Percentiles rank a stretch among this genome's conserved stretches.
These are phyloP conservation scores for Phenganax marumi DNA, from an alignment of 92 coral and sea anemone genomes.

Conservation along the genomic window DNA sequence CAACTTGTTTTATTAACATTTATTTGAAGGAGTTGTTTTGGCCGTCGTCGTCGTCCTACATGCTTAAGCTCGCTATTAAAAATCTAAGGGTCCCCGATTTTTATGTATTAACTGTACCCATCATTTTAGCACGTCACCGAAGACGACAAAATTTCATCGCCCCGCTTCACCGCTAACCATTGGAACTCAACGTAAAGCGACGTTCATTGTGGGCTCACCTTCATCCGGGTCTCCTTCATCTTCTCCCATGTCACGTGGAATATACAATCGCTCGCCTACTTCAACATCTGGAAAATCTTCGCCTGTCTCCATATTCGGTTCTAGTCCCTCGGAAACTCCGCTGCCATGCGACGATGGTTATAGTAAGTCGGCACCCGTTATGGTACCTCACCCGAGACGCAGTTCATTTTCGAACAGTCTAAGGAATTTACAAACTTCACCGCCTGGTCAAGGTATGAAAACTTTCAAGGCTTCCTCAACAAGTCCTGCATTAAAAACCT, in stretches of 20 bases:
- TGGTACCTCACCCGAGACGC: constrained; percentile 42
- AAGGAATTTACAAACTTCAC: background rate
- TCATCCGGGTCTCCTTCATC: constrained; percentile 76
- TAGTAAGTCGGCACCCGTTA: constrained; percentile 41
- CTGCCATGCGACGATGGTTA: constrained; percentile 25
- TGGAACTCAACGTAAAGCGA: constrained; percentile 73
- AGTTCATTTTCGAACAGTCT: constrained; percentile 9
- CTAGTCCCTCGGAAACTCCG: constrained; percentile 3
- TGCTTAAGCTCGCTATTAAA: background rate
- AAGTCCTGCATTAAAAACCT: no score
- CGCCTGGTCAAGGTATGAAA: background rate
- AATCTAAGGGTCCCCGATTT: background rate
- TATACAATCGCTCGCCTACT: constrained; percentile 23
- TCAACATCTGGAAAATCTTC: constrained; percentile 27
- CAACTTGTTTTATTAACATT: no score
- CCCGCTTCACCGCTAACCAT: constrained; percentile 67
- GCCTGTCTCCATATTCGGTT: background rate
- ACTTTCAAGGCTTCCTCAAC: background rate
- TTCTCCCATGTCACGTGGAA: constrained; percentile 54
- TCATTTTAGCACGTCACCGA: constrained; percentile 33
- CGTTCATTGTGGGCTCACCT: constrained; percentile 81
- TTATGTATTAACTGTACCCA: background rate
- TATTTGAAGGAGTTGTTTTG: no score
- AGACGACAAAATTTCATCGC: constrained; percentile 40
- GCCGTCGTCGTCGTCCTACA: no score